Conservation (phyloP, 2,888 invertebrate species). For the Callinectes sapidus region DNA sequence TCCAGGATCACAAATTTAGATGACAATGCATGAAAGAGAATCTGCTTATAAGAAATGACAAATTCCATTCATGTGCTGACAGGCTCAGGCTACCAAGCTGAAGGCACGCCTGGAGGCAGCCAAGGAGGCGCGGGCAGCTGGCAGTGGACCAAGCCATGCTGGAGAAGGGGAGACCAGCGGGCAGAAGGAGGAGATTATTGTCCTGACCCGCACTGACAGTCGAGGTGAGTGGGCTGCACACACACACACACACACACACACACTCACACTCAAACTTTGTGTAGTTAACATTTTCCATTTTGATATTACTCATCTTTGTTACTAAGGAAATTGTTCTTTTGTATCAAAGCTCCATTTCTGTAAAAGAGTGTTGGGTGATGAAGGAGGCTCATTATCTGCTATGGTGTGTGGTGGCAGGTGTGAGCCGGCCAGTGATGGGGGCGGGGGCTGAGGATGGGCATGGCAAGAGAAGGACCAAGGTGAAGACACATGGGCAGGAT, state of each 20-base stretch:
- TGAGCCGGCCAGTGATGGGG: constrained; percentile 66
- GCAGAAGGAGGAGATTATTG: constrained; percentile 78
- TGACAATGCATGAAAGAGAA: no score
- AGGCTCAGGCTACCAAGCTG: constrained; percentile 82
- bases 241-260: not conserved
- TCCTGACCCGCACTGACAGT: constrained; percentile 82
- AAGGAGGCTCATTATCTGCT: no score
- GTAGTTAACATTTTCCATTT: not conserved
- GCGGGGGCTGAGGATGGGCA: constrained; percentile 68
- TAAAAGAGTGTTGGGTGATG: no score
- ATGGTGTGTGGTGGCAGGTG: constrained; percentile 46
- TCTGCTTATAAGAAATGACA: no score
- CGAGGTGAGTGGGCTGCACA: constrained; percentile 50
- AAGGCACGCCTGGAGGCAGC: constrained; percentile 79
- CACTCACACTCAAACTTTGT: not conserved
- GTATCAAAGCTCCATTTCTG: no score
- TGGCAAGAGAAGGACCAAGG: constrained; percentile 74
- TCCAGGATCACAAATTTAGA: not conserved
- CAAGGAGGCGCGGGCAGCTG: constrained; percentile 73
- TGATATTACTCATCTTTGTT: not conserved
- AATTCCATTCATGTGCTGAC: not conserved
- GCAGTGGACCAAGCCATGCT: constrained; percentile 63
- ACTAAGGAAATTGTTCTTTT: not conserved
- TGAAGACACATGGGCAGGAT: constrained; percentile 83
- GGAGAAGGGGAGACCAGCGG: not conserved